Base-by-base conservation (phyloP, 2,113 vertebrate species). In the Hippocampus comes region DNA sequence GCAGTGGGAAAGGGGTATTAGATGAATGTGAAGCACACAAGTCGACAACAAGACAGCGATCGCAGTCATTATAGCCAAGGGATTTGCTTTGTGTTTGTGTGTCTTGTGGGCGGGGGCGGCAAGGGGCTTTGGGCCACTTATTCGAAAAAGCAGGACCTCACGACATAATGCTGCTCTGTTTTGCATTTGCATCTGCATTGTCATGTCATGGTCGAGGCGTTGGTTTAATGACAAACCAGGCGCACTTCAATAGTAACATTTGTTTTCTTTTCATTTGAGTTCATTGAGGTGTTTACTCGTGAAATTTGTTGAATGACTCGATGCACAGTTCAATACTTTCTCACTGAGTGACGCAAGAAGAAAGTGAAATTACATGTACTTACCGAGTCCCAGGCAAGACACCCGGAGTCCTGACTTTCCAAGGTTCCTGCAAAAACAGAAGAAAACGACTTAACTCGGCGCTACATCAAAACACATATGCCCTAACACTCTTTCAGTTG, bases 401-500 rank as follows among this genome's bases (percentile, higher is more conserved):
- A 98, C 96, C 90, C 96, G 89, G 78, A 97, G 94, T 88, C 96
- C 96, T 0, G 95, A 97, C 88, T 98, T 98, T 1, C 96, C 96
- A n/a, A 98, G 95, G 88, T 98, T 98, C 79, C 96, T 98, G 84
- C 55, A 90, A 91, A 25, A 78, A 86, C 14, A 79, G 27, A 75
- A 20, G 42, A 51, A 23, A 68, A 42, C 2, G 12, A 9, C 53
- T 79, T 34, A 77, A 5, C 34, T 72, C 18, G 63, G 1, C 2
- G 57, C 27, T 49, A 34, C 3, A 25, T 46, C 5, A 3, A 49
- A 27, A 46, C 34, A 70, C 63, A 43, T 15, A 1, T 17, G 6
- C 57, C 30, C 6, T 10, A 21, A 53, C 53, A n/a, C 20, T 10
- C 9, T 56, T n/a, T 56, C 14, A 4, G 43, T 10, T 46, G 43